phyloP scores from a whole-genome alignment of 2,797 vertebrate genomes.

The Synanceia verrucosa region DNA sequence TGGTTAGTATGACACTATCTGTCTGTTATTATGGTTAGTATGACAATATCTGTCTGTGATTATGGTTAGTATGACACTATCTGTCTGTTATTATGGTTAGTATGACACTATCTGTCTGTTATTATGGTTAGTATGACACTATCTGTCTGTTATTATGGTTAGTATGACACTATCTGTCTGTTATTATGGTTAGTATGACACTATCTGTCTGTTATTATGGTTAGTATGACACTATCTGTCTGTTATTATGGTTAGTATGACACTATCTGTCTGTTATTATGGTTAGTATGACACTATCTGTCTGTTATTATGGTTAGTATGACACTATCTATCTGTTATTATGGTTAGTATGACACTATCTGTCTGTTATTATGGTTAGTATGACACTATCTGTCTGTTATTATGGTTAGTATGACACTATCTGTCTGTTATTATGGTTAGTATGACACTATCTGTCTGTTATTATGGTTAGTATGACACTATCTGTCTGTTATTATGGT shows the following conservation, averaged over 20 bases:
- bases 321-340: constrained; percentile 58
- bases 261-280: background rate
- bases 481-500: background rate
- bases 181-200: constrained; percentile 30
- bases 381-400: background rate
- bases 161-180: background rate
- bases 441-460: background rate
- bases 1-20: background rate
- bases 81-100: too few species aligned
- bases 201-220: background rate
- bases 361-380: constrained; percentile 54
- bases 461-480: background rate
- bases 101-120: too few species aligned
- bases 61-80: too few species aligned
- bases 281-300: background rate
- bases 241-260: constrained; percentile 55
- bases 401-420: background rate
- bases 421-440: background rate
- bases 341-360: background rate
- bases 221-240: background rate
- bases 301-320: background rate
- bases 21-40: background rate
- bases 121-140: constrained; percentile 65
- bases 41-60: background rate
- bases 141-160: constrained; percentile 74